These are phyloP conservation scores for Peromyscus californicus DNA, from an alignment of 2,113 vertebrate genomes.

Conservation along the genomic window DNA sequence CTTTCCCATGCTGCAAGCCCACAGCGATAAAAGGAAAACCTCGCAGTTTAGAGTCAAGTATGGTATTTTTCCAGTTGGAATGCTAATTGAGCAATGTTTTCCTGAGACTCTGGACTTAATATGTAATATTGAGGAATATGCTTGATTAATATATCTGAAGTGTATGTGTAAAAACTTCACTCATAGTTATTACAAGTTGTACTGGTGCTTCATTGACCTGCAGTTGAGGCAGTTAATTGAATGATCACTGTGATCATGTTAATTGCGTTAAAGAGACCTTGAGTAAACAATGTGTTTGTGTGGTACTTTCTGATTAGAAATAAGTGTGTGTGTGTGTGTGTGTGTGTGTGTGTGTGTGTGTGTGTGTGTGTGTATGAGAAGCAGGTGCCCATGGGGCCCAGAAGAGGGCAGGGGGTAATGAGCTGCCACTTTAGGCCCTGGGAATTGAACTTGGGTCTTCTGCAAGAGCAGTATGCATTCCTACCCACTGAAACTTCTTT, in stretches of 20 bases:
- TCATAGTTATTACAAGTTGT: slow-evolving; percentile 17
- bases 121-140: background rate
- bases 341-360: background rate
- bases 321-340: background rate
- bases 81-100: slow-evolving; percentile 65
- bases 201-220: slow-evolving; percentile 35
- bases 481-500: background rate
- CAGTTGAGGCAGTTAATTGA: slow-evolving; percentile 5
- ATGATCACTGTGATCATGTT: background rate
- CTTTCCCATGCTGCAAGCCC: slow-evolving; percentile 74
- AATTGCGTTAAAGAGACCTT: slow-evolving; percentile 15
- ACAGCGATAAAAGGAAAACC: slow-evolving; percentile 60
- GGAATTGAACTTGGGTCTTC: background rate
- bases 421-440: background rate
- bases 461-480: background rate
- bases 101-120: slow-evolving; percentile 17
- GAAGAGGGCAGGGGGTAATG: background rate
- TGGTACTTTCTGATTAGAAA: slow-evolving; percentile 11
- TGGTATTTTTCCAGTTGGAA: slow-evolving; percentile 57
- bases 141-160: slow-evolving; percentile 60
- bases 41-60: slow-evolving; percentile 40
- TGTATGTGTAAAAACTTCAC: slow-evolving; percentile 27
- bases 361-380: no score
- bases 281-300: background rate
- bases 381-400: background rate